Conservation (phyloP, 2,888 invertebrate genomes). For the Dyspetes luteomarginatus region DNA sequence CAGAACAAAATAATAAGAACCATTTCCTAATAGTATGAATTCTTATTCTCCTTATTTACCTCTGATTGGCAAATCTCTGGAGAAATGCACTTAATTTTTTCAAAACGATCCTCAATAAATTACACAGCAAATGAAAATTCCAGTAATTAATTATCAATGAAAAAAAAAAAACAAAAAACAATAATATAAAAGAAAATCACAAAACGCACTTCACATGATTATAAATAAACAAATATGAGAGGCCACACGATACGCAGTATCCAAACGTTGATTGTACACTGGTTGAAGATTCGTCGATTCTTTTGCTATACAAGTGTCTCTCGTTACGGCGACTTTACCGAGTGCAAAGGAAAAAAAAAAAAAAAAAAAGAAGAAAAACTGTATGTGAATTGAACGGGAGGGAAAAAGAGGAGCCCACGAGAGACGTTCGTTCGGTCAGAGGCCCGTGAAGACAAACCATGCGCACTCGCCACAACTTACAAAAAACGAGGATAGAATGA, state of each 20-base stretch:
- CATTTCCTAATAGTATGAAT: no score
- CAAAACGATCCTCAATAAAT: background rate
- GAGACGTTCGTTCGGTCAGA: constrained; percentile 48
- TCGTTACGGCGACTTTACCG: constrained; percentile 69
- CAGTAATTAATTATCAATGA: background rate
- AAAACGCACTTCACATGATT: constrained; percentile 35
- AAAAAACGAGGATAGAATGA: background rate
- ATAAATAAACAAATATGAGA: background rate
- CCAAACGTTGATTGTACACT: constrained; percentile 42
- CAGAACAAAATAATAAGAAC: no score
- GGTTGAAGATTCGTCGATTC: constrained; percentile 20
- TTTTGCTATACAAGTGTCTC: constrained; percentile 53
- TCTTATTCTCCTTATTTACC: no score
- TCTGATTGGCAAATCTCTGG: background rate
- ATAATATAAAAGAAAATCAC: background rate
- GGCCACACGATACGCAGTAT: constrained; percentile 3
- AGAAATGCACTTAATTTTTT: constrained; percentile 2
- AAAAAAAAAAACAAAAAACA: background rate
- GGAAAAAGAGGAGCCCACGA: background rate
- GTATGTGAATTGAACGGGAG: background rate
- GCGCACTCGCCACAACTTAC: constrained; percentile 17
- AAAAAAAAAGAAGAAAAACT: background rate
- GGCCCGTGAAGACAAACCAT: constrained; percentile 47
- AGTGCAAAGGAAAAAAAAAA: constrained; percentile 28
- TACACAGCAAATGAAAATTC: background rate